phyloP scores from a whole-genome alignment of 2,888 invertebrate genomes.

The Schizaphis graminum region DNA sequence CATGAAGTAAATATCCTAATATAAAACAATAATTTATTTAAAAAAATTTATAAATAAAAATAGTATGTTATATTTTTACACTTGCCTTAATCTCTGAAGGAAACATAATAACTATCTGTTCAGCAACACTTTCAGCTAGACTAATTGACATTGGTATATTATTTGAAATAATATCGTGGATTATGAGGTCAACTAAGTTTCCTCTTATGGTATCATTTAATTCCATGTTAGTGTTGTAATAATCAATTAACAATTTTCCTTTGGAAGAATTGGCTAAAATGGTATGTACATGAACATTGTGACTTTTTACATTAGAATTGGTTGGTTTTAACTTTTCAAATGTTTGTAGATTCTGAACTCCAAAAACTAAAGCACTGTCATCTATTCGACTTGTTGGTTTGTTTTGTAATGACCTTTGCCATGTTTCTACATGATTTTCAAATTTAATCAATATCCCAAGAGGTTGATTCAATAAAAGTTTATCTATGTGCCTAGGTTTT shows the following conservation, averaged over 20 bases:
- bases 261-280: background rate
- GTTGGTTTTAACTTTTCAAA: too few species aligned
- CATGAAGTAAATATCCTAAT: background rate
- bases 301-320: too few species aligned
- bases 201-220: slow-evolving; percentile 8
- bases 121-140: slow-evolving; percentile 13
- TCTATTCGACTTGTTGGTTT: background rate
- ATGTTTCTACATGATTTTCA: background rate
- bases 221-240: background rate
- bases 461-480: background rate
- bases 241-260: background rate
- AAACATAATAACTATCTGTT: background rate
- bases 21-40: background rate
- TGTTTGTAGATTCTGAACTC: background rate
- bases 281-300: background rate
- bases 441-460: slow-evolving; percentile 20
- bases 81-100: slow-evolving; percentile 22
- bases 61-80: background rate
- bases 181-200: background rate
- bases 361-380: background rate
- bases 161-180: slow-evolving; percentile 16
- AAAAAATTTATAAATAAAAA: background rate
- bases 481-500: background rate
- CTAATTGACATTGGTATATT: background rate
- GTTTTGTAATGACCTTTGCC: slow-evolving; percentile 5